Evolutionary conservation across 1,140 invertebrate genomes (phyloP).

Genomic region (Pygmarrhopalites habei): DNA sequence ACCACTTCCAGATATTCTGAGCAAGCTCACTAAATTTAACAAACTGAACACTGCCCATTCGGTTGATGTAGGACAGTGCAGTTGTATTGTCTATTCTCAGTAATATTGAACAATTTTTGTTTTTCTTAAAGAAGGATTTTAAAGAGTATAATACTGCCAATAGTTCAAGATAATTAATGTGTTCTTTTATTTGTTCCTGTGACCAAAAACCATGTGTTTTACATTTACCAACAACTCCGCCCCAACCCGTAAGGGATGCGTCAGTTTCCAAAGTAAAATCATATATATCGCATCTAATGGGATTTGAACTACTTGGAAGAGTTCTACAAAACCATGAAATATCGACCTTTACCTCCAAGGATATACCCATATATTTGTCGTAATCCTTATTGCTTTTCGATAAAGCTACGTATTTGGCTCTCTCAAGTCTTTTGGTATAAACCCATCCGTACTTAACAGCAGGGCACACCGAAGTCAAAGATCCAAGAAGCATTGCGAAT

Average conservation of each 20-base stretch:
- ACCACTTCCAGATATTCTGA: conserved; percentile 3
- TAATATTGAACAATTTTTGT: conserved; percentile 11
- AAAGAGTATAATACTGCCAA: conserved; percentile 14
- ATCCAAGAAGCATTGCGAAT: conserved; percentile 10
- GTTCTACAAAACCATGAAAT: conserved; percentile 9
- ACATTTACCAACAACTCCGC: background rate
- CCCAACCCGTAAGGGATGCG: conserved; percentile 10
- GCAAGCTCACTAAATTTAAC: background rate
- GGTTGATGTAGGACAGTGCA: conserved; percentile 24
- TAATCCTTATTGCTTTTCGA: background rate
- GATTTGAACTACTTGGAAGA: background rate
- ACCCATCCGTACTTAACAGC: conserved; percentile 12
- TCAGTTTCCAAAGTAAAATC: conserved; percentile 3
- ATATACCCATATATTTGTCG: background rate
- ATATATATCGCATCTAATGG: background rate
- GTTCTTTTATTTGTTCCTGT: background rate
- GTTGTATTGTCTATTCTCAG: conserved; percentile 17
- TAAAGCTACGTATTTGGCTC: background rate
- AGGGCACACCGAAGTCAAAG: conserved; percentile 5
- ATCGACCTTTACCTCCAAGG: background rate
- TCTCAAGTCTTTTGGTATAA: conserved; percentile 18
- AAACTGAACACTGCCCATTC: conserved; percentile 7
- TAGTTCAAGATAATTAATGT: conserved; percentile 24
- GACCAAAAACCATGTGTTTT: conserved; percentile 10
- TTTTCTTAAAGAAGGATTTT: background rate